Evolutionary conservation across 2,888 invertebrate species (phyloP), one percentile per base, ranked within the genome.

Genomic region (Chrysina gloriosa): DNA sequence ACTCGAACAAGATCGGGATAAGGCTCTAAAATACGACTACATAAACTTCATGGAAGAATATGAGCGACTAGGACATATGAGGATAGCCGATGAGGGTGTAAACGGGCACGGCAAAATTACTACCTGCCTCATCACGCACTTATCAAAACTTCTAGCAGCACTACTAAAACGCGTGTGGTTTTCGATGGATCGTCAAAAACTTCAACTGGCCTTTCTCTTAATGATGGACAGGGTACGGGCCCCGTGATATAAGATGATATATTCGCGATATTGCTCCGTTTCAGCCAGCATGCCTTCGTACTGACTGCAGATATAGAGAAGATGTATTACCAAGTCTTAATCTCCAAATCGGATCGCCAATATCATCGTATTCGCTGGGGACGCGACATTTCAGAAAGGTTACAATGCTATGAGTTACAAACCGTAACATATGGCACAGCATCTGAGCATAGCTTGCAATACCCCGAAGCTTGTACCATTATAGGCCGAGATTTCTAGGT

Each of bases 101-200:
- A n/a, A n/a, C n/a, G n/a, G n/a, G n/a, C n/a, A n/a, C n/a, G n/a
- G n/a, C 29, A 29, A 29, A 7, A 4, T 29, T 29, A 29, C 11
- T 47, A 47, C 14, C 16, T 56, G n/a, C 63, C 63, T 9, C 63
- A 63, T 63, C 63, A 63, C 14, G 31, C 45, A 4, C 48, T 63
- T 11, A 48, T 54, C 5, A 63, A 63, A 21, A 16, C 14, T 1
- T 7, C 45, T 3, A 63, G 63, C 23, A 6, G 3, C 2, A 63
- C 63, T 2, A 63, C 63, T 9, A 63, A 63, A n/a, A 3, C 25
- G 14, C 63, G 48, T 11, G 39, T 61, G 9, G 61, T 61, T 2
- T 61, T 61, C 16, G 61, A 61, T 23, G 61, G 29, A 1, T 48
- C 47, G n/a, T 1, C 29, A 9, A 63, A 63, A 63, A 54, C 14